Evolutionary conservation across 2,113 vertebrate genomes (phyloP), one percentile per base, ranked within the genome.

Genomic region (Callopanchax toddi): DNA sequence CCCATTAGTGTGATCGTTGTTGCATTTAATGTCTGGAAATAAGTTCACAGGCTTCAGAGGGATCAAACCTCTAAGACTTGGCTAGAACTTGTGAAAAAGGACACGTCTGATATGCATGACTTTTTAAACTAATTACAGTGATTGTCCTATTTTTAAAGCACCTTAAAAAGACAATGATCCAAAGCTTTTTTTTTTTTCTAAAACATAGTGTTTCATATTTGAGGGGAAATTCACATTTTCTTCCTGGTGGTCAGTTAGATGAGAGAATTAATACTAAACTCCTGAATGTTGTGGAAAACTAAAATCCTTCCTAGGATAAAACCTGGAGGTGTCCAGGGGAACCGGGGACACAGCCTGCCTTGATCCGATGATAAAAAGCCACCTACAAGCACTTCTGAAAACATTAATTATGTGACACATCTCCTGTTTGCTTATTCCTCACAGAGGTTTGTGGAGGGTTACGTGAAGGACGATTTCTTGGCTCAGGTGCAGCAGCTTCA

Each of bases 121-220:
- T 10, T 58, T 37, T 43, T 42, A 40, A 46, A 58, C 42, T 67
- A 78, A 78, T 71, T 63, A 54, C 48, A 54, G 64, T 32, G 29
- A 34, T 22, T 81, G 64, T 61, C 74, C 74, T 43, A 64, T 51
- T 80, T 84, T 81, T 62, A 63, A 60, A 68, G 32, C 51, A 52
- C n/a, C 69, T 65, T 55, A 39, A 61, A 59, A 71, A 66, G 15
- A 68, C 39, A 63, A 62, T 44, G 26, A 66, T 21, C 29, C 49
- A 26, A 26, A 11, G 29, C 17, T 45, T 17, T 18, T 62, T 17
- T 16, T 62, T 52, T 44, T 61, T 59, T 53, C 46, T 43, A 13
- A 48, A 55, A 22, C 53, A 25, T 4, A 29, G 29, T 32, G 3
- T 20, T 46, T 11, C 4, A 59, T 22, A 61, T 83, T 71, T 42